phyloP scores from a whole-genome alignment of 2,797 vertebrate genomes.

The Hoplostethus atlanticus region DNA sequence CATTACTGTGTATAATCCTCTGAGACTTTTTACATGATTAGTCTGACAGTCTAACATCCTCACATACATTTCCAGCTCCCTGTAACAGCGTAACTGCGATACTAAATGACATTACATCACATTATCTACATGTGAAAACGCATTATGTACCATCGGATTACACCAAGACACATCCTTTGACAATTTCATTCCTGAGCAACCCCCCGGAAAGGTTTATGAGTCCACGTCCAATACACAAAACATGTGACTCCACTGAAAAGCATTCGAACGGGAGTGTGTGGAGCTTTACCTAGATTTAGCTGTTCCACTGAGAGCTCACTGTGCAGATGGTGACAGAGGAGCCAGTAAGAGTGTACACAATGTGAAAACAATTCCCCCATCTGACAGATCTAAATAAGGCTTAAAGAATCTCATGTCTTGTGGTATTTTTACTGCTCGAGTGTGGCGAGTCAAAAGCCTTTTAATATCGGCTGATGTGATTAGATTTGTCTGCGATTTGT shows the following conservation, averaged over 20 bases:
- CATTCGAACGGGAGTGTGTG: not conserved
- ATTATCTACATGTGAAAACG: not conserved
- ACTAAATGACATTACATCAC: not conserved
- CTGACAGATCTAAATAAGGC: constrained; percentile 17
- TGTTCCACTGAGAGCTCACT: not conserved
- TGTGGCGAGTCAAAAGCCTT: constrained; percentile 31
- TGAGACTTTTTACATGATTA: not conserved
- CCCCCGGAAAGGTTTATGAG: constrained; percentile 1
- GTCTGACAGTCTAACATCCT: not conserved
- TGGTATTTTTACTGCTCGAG: constrained; percentile 3
- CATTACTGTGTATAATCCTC: constrained; percentile 1
- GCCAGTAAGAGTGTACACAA: not conserved
- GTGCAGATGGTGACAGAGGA: constrained; percentile 8
- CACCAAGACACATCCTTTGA: not conserved
- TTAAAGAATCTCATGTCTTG: not conserved
- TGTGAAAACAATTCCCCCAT: not conserved
- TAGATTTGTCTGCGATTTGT: constrained; percentile 67
- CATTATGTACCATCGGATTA: not conserved
- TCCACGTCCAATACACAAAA: not conserved
- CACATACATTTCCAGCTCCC: not conserved
- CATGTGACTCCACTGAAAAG: not conserved
- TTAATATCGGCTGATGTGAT: constrained; percentile 53
- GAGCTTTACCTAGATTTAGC: constrained; percentile 3
- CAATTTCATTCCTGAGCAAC: not conserved
- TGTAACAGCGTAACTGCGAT: not conserved